These are phyloP conservation scores for Oscheius sp. DNA, from an alignment of 2,888 invertebrate species.

Conservation along the genomic window DNA sequence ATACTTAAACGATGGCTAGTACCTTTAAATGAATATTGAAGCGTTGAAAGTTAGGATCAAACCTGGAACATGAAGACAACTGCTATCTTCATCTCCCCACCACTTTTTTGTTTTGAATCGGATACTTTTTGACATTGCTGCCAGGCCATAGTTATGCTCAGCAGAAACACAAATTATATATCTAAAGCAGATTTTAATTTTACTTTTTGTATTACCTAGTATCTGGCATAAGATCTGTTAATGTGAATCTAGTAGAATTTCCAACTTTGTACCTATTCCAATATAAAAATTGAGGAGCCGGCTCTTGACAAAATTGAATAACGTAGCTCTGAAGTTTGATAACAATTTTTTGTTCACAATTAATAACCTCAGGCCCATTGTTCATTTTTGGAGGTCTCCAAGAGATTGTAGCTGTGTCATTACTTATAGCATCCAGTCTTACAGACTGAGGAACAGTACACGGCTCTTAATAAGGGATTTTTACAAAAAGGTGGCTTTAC, in stretches of 20 bases:
- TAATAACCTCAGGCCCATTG: constrained; percentile 64
- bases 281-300: constrained; percentile 67
- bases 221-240: constrained; percentile 62
- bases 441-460: constrained; percentile 68
- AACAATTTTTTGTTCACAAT: not conserved
- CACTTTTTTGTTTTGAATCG: constrained; percentile 64
- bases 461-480: constrained; percentile 51
- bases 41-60: too few relatives aligned
- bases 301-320: constrained; percentile 67
- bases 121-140: constrained; percentile 67
- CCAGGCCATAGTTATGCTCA: constrained; percentile 68
- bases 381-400: constrained; percentile 68
- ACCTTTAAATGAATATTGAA: constrained; percentile 21
- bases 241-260: constrained; percentile 59
- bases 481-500: constrained; percentile 32
- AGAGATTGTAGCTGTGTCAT: constrained; percentile 66
- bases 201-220: constrained; percentile 47
- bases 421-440: constrained; percentile 62
- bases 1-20: constrained; percentile 47
- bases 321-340: constrained; percentile 57
- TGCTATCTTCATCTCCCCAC: constrained; percentile 59
- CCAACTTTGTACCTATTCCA: constrained; percentile 63
- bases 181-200: constrained; percentile 26
- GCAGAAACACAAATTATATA: constrained; percentile 68
- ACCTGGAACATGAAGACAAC: constrained; percentile 35